These are phyloP conservation scores for Hippopotamus amphibius DNA, from an alignment of 2,113 vertebrate genomes.

Conservation along the genomic window DNA sequence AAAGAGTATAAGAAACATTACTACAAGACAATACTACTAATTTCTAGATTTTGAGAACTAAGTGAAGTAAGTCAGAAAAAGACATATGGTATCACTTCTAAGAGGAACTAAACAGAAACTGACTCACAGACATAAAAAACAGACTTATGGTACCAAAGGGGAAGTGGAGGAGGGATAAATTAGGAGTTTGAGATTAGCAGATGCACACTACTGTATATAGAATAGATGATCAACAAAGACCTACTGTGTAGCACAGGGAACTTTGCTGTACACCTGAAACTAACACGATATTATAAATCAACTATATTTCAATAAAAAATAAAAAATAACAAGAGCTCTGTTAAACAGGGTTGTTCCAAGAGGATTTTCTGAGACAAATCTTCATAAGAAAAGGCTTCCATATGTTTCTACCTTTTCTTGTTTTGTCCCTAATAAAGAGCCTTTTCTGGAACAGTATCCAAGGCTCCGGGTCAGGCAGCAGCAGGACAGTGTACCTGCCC, in stretches of 20 bases:
- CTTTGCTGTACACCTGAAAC: background rate
- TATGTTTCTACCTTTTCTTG: background rate
- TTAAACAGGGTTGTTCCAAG: background rate
- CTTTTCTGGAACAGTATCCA: background rate
- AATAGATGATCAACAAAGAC: background rate
- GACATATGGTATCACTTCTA: background rate
- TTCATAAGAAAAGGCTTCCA: background rate
- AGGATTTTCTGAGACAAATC: background rate
- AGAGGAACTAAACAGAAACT: background rate
- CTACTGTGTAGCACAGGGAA: accelerated
- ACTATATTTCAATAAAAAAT: background rate
- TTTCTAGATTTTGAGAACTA: background rate
- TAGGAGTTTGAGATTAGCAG: background rate
- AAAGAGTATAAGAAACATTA: background rate
- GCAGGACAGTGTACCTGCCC: background rate
- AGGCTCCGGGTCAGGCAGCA: background rate
- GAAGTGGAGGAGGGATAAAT: background rate
- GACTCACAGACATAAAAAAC: background rate
- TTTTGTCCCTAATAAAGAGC: background rate
- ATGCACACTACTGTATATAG: background rate
- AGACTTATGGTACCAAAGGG: background rate
- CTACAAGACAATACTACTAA: background rate
- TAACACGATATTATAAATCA: background rate
- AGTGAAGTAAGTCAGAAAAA: background rate
- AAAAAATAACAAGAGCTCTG: background rate